These are phyloP conservation scores for Solenopsis fugax DNA, from an alignment of 1,140 invertebrate genomes.

Conservation along the genomic window DNA sequence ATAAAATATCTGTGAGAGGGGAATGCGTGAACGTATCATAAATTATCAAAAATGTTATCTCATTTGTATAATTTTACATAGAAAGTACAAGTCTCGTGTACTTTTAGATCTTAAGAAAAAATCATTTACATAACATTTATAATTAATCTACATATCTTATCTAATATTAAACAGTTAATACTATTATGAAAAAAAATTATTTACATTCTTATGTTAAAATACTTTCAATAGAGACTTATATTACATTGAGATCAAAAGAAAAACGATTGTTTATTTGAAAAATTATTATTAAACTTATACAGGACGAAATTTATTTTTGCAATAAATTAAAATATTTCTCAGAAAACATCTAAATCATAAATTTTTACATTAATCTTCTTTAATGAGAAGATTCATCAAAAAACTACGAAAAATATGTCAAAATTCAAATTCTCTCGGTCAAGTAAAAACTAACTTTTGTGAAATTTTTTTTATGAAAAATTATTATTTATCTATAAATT, in stretches of 20 bases:
- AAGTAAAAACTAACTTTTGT: background rate
- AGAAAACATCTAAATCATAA: background rate
- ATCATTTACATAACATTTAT: conserved; percentile 35
- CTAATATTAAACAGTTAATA: conserved; percentile 26
- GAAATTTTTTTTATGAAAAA: background rate
- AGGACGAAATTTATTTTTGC: background rate
- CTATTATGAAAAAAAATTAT: conserved; percentile 31
- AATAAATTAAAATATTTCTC: background rate
- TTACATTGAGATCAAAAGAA: background rate
- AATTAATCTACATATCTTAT: conserved; percentile 4
- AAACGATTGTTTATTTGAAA: background rate
- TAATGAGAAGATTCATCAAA: background rate
- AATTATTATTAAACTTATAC: conserved; percentile 16
- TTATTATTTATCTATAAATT: background rate
- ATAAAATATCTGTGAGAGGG: background rate
- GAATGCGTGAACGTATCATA: background rate
- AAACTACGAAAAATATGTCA: background rate
- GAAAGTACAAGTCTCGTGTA: background rate
- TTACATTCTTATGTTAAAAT: conserved; percentile 37
- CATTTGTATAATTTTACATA: background rate
- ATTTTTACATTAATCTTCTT: background rate
- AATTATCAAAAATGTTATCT: background rate
- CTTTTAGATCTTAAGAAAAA: background rate
- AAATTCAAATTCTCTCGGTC: background rate
- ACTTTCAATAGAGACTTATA: conserved; percentile 35